Evolutionary conservation across 2,797 vertebrate genomes (phyloP).

Genomic region (Odontamblyopus rebecca): DNA sequence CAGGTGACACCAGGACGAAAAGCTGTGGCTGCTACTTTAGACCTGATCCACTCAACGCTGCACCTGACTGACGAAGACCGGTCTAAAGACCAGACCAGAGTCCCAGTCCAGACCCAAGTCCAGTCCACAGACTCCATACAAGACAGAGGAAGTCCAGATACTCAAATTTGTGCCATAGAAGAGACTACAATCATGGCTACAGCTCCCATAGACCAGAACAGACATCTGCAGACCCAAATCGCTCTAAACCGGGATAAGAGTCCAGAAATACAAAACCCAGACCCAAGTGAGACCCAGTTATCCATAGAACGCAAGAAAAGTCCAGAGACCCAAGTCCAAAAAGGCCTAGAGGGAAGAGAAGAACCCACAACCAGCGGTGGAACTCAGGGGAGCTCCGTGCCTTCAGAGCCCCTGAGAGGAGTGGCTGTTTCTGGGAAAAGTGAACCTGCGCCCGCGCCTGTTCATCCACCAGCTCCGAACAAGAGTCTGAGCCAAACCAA

Average conservation of each 20-base stretch:
- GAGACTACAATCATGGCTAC: background rate
- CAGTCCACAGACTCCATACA: background rate
- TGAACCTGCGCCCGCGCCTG: background rate
- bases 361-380: background rate
- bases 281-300: background rate
- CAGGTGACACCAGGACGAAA: constrained; percentile 18
- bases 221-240: background rate
- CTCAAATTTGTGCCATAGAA: background rate
- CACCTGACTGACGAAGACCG: constrained; percentile 7
- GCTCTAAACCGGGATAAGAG: background rate
- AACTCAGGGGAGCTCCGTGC: background rate
- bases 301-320: background rate
- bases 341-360: background rate
- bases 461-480: background rate
- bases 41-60: constrained; percentile 39
- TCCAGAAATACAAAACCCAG: background rate
- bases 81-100: background rate
- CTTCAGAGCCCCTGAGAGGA: background rate
- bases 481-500: constrained; percentile 1
- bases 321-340: background rate
- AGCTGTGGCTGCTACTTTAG: constrained; percentile 35
- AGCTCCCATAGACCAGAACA: background rate
- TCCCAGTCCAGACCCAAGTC: background rate
- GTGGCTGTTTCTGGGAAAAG: background rate
- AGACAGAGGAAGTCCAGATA: background rate